These are phyloP conservation scores for Ctena decussata DNA, from an alignment of 2,888 invertebrate species.

Conservation along the genomic window DNA sequence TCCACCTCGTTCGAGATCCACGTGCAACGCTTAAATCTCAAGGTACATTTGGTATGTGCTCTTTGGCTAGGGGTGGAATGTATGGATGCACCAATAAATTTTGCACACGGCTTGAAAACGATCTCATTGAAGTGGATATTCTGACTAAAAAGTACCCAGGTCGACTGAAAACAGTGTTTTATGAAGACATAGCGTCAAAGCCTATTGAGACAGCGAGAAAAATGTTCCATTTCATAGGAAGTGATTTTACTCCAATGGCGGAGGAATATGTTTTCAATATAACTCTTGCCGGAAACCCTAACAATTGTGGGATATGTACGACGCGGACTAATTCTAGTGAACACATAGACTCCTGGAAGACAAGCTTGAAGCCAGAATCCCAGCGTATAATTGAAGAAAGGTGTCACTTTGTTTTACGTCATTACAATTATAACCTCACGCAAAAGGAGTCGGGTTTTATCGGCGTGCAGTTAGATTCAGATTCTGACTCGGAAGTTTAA, in stretches of 20 bases:
- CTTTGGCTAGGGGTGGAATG: not conserved
- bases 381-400: constrained; percentile 35
- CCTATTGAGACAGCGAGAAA: constrained; percentile 50
- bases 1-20: constrained; percentile 66
- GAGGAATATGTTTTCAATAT: constrained; percentile 50
- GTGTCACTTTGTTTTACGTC: constrained; percentile 46
- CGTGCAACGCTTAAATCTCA: constrained; percentile 55
- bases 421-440: constrained; percentile 29
- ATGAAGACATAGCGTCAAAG: constrained; percentile 53
- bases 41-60: constrained; percentile 32
- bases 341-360: constrained; percentile 55
- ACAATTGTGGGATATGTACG: constrained; percentile 51
- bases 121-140: constrained; percentile 42
- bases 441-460: too few species aligned
- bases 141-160: constrained; percentile 43
- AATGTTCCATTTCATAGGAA: constrained; percentile 58
- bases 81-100: constrained; percentile 18
- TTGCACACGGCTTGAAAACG: constrained; percentile 52
- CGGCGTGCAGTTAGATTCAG: too few species aligned
- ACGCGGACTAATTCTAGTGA: constrained; percentile 59
- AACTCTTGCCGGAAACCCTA: constrained; percentile 51
- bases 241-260: constrained; percentile 44
- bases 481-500: too few species aligned
- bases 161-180: constrained; percentile 49
- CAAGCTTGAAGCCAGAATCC: constrained; percentile 15